Conservation (phyloP, 2,113 vertebrate species). For the Nansenia antarctica region DNA sequence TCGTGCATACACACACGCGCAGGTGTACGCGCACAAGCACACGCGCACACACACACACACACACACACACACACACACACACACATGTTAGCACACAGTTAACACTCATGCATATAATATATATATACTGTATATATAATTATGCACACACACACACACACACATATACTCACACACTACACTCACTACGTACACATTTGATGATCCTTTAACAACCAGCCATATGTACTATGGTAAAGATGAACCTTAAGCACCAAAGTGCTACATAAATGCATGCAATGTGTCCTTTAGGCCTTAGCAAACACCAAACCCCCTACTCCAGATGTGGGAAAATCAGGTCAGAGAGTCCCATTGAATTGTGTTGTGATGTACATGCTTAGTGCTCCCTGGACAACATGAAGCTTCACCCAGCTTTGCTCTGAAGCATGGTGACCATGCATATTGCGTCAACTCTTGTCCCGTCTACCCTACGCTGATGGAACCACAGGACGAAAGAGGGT, state of each 20-base stretch:
- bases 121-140: no score
- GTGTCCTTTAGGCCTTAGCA: background rate
- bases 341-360: background rate
- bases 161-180: background rate
- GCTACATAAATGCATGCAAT: background rate
- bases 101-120: no score
- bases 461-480: background rate
- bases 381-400: background rate
- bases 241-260: background rate
- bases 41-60: background rate
- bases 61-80: background rate
- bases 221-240: constrained; percentile 10
- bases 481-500: background rate
- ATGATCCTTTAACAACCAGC: no score
- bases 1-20: constrained; percentile 26
- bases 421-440: background rate
- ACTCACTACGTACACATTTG: no score
- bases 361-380: background rate
- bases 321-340: background rate
- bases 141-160: background rate
- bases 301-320: background rate
- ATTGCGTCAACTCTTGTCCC: background rate
- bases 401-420: background rate
- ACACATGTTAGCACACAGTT: no score
- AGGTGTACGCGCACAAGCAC: constrained; percentile 5